Percentiles rank a stretch among this genome's conserved stretches.
Evolutionary conservation across 2,797 vertebrate genomes (phyloP).

Genomic region (Acipenser oxyrinchus): DNA sequence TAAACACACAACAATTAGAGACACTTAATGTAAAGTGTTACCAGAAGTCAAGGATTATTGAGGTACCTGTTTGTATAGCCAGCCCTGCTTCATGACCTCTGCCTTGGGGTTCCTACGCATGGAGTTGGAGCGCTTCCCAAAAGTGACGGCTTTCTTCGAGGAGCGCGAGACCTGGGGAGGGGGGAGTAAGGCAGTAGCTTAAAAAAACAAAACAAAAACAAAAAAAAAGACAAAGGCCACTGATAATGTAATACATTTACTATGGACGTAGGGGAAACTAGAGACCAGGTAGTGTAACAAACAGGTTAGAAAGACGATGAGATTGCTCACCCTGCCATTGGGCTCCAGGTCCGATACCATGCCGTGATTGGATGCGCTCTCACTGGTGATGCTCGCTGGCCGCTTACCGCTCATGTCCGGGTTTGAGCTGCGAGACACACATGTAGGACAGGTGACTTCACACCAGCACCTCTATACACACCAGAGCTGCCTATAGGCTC

Average conservation of each 20-base stretch:
- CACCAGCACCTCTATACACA: too few species aligned
- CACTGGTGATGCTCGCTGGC: constrained; percentile 41
- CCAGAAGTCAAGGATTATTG: background rate
- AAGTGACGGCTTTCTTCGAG: constrained; percentile 74
- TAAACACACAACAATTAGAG: too few species aligned
- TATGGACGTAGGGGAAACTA: background rate
- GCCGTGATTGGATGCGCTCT: constrained; percentile 58
- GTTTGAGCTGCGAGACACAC: constrained; percentile 44
- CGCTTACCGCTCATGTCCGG: constrained; percentile 81
- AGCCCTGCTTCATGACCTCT: constrained; percentile 74
- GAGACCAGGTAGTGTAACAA: too few species aligned
- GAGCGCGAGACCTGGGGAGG: constrained; percentile 55
- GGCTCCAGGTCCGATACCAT: constrained; percentile 76
- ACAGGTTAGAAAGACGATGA: background rate
- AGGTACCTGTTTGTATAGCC: constrained; percentile 87
- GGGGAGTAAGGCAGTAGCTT: too few species aligned
- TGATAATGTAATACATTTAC: background rate
- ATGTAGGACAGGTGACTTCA: background rate
- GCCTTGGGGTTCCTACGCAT: constrained; percentile 87
- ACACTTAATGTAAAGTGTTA: too few species aligned
- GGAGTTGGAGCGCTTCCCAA: constrained; percentile 90
- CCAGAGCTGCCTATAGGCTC: too few species aligned
- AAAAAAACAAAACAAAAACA: background rate
- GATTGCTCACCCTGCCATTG: constrained; percentile 62
- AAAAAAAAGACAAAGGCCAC: background rate